Base-by-base conservation (phyloP, 2,797 vertebrate species). In the Eulemur mongoz region DNA sequence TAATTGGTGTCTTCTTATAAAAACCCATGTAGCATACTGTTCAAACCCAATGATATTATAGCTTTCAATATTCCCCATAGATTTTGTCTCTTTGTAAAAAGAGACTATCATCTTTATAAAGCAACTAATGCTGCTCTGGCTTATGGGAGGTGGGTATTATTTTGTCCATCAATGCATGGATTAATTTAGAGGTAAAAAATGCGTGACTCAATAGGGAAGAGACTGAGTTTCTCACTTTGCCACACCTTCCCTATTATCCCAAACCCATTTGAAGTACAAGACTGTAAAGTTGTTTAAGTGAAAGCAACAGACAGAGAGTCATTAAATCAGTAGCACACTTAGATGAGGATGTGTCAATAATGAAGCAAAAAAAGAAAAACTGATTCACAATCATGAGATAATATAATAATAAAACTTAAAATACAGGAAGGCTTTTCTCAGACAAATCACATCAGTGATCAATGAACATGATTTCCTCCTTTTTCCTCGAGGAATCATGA, bases 121-220 rank as follows among this genome's bases (percentile, higher is more conserved):
- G 4, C 1, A 35, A 2, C 2, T n/a, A 38, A 18, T 50, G 1
- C 1, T 82, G 0, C 0, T 12, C 5, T 87, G 23, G 9, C 18
- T 79, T 69, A 57, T 67, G 6, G 4, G 4, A 75, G 50, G 7
- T 1, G 57, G 63, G 30, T 35, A 45, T n/a, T 65, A 76, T 40
- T 45, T 7, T 14, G n/a, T 20, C 14, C 32, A 52, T 73, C 83
- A 32, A 54, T 22, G 0, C 2, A 48, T 2, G 0, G 30, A 95
- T 54, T 85, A 86, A 86, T 40, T 5, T 40, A 67, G 69, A 63
- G 15, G 2, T 40, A 8, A 79, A 92, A 30, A 70, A 25, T 12
- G 18, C 2, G 4, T 57, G 5, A 0, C 5, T 69, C 15, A 2
- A 22, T 17, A 13, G 10, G 52, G 57, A 70, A 59, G 3, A 75